Evolutionary conservation across 2,113 vertebrate genomes (phyloP).

Genomic region (Aldabrachelys gigantea): DNA sequence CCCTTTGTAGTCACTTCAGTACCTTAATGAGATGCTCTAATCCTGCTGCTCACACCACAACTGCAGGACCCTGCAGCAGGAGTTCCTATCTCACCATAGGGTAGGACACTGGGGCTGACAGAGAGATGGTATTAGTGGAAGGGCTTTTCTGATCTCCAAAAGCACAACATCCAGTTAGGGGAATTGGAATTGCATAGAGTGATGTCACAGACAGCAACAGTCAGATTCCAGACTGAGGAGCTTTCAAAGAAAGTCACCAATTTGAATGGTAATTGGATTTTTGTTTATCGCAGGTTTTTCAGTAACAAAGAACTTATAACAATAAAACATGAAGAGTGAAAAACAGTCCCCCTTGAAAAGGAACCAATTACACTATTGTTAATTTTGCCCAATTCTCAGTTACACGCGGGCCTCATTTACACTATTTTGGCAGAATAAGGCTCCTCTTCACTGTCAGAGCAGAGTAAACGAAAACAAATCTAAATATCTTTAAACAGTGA

Average conservation of each 20-base stretch:
- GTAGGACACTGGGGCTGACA: not conserved
- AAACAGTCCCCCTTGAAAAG: not conserved
- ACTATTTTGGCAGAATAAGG: not conserved
- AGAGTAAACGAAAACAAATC: not conserved
- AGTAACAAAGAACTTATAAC: not conserved
- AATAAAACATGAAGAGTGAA: not conserved
- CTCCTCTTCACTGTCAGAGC: not conserved
- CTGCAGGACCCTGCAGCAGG: not conserved
- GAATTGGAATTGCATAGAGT: not conserved
- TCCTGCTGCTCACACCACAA: not conserved
- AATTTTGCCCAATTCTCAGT: not conserved
- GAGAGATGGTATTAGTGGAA: not conserved
- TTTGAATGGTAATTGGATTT: not conserved
- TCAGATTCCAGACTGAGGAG: not conserved
- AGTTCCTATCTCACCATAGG: not conserved
- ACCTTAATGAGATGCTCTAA: not conserved
- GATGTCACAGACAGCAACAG: not conserved
- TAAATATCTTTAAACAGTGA: not conserved
- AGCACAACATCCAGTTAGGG: not conserved
- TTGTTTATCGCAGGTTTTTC: rapidly evolving
- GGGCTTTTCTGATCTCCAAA: not conserved
- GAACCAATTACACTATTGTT: not conserved
- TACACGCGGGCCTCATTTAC: not conserved
- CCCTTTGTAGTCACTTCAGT: not conserved
- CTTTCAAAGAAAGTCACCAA: not conserved